phyloP scores from a whole-genome alignment of 1,140 invertebrate species.

The Panagrolaimus sp. region DNA sequence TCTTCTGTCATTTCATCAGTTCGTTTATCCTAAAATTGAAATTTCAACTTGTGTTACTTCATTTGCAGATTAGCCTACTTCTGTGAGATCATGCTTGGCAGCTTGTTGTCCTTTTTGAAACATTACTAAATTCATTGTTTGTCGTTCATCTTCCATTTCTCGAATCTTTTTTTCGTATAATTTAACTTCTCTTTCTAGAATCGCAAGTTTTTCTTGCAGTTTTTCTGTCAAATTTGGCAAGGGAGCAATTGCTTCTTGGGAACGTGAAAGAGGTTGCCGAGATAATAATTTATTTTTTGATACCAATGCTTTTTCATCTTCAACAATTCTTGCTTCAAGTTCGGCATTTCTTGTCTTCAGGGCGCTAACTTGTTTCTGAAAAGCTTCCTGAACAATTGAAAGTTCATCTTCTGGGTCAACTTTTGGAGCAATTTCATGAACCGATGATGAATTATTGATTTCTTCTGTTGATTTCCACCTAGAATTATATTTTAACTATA shows the following conservation, averaged over 20 bases:
- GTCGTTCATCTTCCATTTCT: slow-evolving; percentile 52
- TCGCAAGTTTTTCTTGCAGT: slow-evolving; percentile 16
- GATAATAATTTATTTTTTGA: not conserved
- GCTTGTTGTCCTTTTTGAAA: slow-evolving; percentile 57
- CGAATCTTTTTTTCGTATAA: slow-evolving; percentile 55
- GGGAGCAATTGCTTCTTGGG: not conserved
- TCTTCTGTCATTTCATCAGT: slow-evolving; percentile 55
- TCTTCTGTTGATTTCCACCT: too few relatives aligned
- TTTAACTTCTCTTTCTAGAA: slow-evolving; percentile 39
- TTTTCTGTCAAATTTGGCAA: not conserved
- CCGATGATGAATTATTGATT: too few relatives aligned
- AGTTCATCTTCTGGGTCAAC: not conserved
- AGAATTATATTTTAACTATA: too few relatives aligned
- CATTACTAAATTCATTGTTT: slow-evolving; percentile 56
- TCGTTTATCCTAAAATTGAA: slow-evolving; percentile 32
- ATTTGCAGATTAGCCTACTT: slow-evolving; percentile 16
- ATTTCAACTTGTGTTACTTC: not conserved
- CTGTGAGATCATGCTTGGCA: slow-evolving; percentile 37
- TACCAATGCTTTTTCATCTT: slow-evolving; percentile 7
- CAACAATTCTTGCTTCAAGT: slow-evolving; percentile 8
- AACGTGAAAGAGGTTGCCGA: not conserved
- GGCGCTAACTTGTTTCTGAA: slow-evolving; percentile 26
- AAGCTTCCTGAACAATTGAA: slow-evolving; percentile 29
- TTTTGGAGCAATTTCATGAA: too few relatives aligned
- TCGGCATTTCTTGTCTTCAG: slow-evolving; percentile 17